Evolutionary conservation across 2,797 vertebrate genomes (phyloP).

Genomic region (Chelonia mydas): DNA sequence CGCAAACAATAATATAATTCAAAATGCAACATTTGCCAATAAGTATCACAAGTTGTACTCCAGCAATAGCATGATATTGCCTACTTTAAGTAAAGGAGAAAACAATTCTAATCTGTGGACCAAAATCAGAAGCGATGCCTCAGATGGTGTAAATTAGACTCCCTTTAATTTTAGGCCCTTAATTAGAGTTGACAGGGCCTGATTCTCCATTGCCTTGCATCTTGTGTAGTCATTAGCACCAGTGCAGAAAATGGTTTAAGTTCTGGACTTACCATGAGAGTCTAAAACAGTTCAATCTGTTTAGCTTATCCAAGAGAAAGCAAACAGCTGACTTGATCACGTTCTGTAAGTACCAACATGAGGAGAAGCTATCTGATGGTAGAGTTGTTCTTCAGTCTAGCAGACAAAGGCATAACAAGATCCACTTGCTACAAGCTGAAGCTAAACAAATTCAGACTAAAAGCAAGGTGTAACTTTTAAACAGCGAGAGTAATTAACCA

Average conservation of each 20-base stretch:
- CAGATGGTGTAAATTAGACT: background rate
- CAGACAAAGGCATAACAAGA: too few relatives aligned
- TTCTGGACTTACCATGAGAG: background rate
- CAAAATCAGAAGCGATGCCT: background rate
- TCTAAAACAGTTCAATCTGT: too few relatives aligned
- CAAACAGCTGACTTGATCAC: background rate
- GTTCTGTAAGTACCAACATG: background rate
- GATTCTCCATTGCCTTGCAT: too few relatives aligned
- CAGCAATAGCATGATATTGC: too few relatives aligned
- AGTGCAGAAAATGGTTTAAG: background rate
- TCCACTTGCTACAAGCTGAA: too few relatives aligned
- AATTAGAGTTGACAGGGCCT: background rate
- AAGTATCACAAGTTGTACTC: background rate
- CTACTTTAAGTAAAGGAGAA: background rate
- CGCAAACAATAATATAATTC: background rate
- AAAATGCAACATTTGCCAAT: background rate
- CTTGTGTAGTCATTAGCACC: too few relatives aligned
- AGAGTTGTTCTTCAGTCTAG: too few relatives aligned
- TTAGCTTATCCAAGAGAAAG: background rate
- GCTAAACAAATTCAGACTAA: background rate
- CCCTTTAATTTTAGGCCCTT: background rate
- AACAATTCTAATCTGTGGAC: background rate
- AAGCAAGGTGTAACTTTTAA: background rate
- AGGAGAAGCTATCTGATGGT: background rate
- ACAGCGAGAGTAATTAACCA: background rate